Base-by-base conservation (phyloP, 1,140 invertebrate genomes). In the Trichonephila inaurata region DNA sequence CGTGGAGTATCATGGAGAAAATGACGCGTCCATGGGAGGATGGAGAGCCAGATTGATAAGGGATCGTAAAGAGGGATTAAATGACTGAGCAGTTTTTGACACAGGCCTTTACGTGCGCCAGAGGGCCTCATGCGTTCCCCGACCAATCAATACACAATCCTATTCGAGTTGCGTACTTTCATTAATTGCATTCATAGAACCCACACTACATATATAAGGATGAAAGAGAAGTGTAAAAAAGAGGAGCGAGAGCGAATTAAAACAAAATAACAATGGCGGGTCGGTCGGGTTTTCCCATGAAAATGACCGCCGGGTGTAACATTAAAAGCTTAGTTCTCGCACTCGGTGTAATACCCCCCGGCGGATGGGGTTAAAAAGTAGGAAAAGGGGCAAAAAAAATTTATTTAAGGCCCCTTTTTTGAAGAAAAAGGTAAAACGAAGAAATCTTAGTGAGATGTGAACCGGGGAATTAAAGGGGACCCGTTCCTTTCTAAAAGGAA, bases 1-100 rank as follows among this genome's bases (percentile, higher is more conserved):
- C 91, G 91, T 92, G 91, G 91, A 87, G 64, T 87, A 44, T 87
- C 91, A 87, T 87, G 91, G 91, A 92, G 85, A 64, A 33, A 40
- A 21, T 24, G 19, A 33, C 89, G 60, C 62, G n/a, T 92, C 91
- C 91, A 92, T 92, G 91, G 83, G 91, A 92, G 85, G 91, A 92
- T 92, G 82, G 21, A 92, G 91, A 92, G 82, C 89, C 51, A 91
- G 83, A 92, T 83, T 83, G 77, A 83, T 14, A 81, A 33, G 60
- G 91, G 83, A 87, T 87, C 83, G 64, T 77, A 44, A 72, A 87
- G 91, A 92, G 62, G 83, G 91, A 92, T 83, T 83, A 77, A 83
- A 92, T 92, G 91, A 92, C 91, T 92, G 91, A 92, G 33, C 66
- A 92, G 91, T 92, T 92, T 92, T 92, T 87, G 91, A 77, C 82